Evolutionary conservation across 1,140 invertebrate species (phyloP).

Genomic region (Penaeus vannamei): DNA sequence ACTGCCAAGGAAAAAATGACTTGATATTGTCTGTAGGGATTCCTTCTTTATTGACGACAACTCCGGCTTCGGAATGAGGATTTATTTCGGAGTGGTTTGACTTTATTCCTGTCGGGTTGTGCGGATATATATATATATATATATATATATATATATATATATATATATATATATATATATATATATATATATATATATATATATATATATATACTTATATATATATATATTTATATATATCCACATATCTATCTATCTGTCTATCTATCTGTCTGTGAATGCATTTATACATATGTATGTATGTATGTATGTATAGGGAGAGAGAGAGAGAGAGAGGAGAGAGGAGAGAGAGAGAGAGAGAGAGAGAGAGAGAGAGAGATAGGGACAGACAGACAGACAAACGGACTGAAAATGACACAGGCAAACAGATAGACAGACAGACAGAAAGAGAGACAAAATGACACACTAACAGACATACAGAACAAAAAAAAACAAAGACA

Average conservation of each 20-base stretch:
- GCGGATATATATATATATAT: neutral
- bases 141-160: conserved; percentile 12
- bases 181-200: conserved; percentile 12
- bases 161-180: neutral
- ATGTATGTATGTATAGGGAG: neutral
- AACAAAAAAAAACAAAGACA: neutral
- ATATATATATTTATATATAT: conserved; percentile 43
- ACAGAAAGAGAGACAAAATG: neutral
- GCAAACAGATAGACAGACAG: too few relatives aligned
- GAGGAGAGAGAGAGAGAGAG: neutral
- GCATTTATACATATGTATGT: too few relatives aligned
- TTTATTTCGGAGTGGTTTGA: conserved; percentile 56
- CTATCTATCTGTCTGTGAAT: neutral
- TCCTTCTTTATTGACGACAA: conserved; percentile 65
- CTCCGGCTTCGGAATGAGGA: conserved; percentile 62
- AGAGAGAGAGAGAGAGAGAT: too few relatives aligned
- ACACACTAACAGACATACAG: neutral
- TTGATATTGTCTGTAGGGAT: conserved; percentile 65
- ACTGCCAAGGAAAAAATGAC: conserved; percentile 63
- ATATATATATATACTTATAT: conserved; percentile 20
- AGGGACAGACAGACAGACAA: too few relatives aligned
- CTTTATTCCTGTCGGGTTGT: conserved; percentile 34
- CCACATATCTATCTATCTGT: conserved; percentile 23
- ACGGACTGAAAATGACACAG: too few relatives aligned
- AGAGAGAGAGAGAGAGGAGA: neutral